Conservation (phyloP, 2,888 invertebrate genomes). For the Notodonta ziczac region DNA sequence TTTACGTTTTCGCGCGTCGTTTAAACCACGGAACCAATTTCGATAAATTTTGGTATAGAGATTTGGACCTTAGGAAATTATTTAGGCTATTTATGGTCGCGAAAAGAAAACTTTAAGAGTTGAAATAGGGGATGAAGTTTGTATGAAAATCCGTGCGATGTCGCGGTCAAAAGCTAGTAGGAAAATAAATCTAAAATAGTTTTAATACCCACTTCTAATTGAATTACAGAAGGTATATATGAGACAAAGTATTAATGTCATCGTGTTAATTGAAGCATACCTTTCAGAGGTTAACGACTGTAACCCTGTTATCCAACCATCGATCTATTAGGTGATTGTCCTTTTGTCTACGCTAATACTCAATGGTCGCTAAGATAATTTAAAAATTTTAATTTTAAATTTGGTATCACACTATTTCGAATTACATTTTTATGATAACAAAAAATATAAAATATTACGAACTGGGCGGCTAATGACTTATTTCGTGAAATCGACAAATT, state of each 20-base stretch:
- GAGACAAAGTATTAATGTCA: background rate
- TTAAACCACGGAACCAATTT: too few species aligned
- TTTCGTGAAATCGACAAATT: conserved; percentile 35
- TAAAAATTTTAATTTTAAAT: conserved; percentile 7
- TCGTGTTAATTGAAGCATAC: conserved; percentile 14
- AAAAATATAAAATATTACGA: conserved; percentile 15
- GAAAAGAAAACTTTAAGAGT: too few species aligned
- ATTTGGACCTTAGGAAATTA: too few species aligned
- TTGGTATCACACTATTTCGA: conserved; percentile 7
- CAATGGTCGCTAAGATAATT: conserved; percentile 8
- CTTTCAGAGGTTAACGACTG: conserved; percentile 24
- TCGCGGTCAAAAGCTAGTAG: too few species aligned
- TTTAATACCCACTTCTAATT: too few species aligned
- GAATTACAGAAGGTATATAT: background rate
- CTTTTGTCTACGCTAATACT: conserved; percentile 7
- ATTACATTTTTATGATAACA: conserved; percentile 20
- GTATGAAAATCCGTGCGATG: too few species aligned
- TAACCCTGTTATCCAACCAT: conserved; percentile 21
- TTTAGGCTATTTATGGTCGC: too few species aligned
- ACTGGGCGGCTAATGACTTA: conserved; percentile 35
- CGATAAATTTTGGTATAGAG: too few species aligned
- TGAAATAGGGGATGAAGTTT: too few species aligned
- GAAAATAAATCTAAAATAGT: too few species aligned
- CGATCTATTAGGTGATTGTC: conserved; percentile 17
- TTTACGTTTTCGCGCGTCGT: too few species aligned